Percentiles rank a stretch among this genome's conserved stretches.
Evolutionary conservation across 37 sponge, comb jelly and placozoan genomes (phyloP).

Genomic region (Aphrocallistes beatrix): DNA sequence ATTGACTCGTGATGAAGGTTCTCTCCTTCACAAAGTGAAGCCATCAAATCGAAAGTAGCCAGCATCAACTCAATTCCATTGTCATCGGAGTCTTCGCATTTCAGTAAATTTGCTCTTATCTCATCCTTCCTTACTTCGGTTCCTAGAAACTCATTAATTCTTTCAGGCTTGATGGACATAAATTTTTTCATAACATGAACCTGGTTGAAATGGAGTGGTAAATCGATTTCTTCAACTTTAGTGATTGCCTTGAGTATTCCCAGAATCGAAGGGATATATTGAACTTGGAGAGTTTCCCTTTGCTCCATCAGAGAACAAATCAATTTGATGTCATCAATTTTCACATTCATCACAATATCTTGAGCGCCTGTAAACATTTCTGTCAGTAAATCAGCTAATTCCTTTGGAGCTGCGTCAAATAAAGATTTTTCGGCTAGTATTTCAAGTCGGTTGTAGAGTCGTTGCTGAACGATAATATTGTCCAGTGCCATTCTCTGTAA

Average conservation of each 20-base stretch:
- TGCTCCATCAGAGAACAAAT: background rate
- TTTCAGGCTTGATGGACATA: background rate
- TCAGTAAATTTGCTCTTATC: background rate
- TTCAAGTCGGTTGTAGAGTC: background rate
- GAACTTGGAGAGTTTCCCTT: background rate
- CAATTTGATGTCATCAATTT: background rate
- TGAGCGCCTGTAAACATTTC: background rate
- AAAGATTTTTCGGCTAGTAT: background rate
- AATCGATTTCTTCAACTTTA: constrained; percentile 43
- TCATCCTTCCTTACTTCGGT: background rate
- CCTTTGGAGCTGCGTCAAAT: background rate
- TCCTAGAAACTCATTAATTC: background rate
- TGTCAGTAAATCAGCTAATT: background rate
- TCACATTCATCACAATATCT: background rate
- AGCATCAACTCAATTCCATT: background rate
- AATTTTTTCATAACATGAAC: constrained; percentile 32
- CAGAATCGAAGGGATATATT: background rate
- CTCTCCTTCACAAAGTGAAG: constrained; percentile 15
- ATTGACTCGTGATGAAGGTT: constrained; percentile 16
- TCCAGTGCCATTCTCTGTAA: background rate
- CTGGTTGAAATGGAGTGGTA: constrained; percentile 51
- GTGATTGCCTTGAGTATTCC: background rate
- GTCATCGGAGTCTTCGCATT: background rate
- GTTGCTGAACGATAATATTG: background rate
- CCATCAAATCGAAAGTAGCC: constrained; percentile 11